phyloP scores from a whole-genome alignment of 2,113 vertebrate genomes.

The Catagonus wagneri region DNA sequence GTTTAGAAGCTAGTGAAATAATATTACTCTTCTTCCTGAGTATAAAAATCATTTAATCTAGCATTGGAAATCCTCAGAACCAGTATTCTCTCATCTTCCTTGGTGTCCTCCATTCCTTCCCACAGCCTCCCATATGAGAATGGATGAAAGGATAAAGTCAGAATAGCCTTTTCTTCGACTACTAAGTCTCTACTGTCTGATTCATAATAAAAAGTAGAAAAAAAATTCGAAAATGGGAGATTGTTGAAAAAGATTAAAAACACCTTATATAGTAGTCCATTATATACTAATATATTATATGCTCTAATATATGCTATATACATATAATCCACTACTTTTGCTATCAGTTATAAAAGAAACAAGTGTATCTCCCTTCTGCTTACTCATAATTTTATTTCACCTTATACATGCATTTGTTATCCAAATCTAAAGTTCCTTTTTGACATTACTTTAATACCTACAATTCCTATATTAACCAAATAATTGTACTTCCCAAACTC shows the following conservation, averaged over 20 bases:
- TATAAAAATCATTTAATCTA: not conserved
- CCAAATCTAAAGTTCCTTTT: not conserved
- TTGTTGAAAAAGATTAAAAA: not conserved
- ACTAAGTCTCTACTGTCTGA: not conserved
- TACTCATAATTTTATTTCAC: not conserved
- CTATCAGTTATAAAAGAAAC: not conserved
- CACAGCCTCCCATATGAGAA: not conserved
- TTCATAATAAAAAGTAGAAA: not conserved
- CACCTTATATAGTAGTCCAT: not conserved
- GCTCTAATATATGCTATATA: not conserved
- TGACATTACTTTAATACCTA: not conserved
- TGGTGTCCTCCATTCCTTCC: not conserved
- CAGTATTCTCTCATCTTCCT: not conserved
- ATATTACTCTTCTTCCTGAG: not conserved
- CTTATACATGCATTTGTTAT: not conserved
- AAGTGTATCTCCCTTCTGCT: not conserved
- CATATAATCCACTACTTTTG: not conserved
- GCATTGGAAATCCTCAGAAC: not conserved
- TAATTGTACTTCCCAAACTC: not conserved
- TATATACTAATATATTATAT: not conserved
- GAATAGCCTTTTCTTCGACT: not conserved
- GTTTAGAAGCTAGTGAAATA: constrained; percentile 1
- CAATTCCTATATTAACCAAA: not conserved
- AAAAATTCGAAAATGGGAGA: not conserved
- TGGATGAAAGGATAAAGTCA: not conserved